Evolutionary conservation across 2,113 vertebrate genomes (phyloP).

Genomic region (Ageneiosus marmoratus): DNA sequence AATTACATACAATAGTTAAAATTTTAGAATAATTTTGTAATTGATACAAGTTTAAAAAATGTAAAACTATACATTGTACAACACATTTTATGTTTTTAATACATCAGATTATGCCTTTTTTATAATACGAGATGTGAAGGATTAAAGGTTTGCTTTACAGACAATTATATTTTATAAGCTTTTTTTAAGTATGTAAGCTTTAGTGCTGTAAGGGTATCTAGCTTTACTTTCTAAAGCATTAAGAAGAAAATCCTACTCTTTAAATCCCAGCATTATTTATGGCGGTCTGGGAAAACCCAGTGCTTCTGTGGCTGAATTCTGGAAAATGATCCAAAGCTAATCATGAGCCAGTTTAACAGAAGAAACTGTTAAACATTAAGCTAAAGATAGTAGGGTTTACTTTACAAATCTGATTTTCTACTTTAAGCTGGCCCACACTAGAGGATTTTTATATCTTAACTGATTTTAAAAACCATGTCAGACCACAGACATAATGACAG

Average conservation of each 20-base stretch:
- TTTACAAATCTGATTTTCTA: neutral
- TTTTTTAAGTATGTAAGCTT: too few relatives aligned
- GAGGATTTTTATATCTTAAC: too few relatives aligned
- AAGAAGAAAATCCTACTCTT: neutral
- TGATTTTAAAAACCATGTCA: too few relatives aligned
- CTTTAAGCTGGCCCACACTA: neutral
- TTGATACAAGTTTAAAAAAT: neutral
- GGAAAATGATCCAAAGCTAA: neutral
- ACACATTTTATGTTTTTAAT: neutral
- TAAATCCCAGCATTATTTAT: neutral
- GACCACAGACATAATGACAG: too few relatives aligned
- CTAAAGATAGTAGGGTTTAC: neutral
- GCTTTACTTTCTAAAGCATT: neutral
- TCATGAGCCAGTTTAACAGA: neutral
- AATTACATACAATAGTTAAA: too few relatives aligned
- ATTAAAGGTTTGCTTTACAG: neutral
- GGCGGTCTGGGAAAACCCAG: neutral
- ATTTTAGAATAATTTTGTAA: neutral
- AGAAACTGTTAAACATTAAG: neutral
- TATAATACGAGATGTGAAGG: neutral
- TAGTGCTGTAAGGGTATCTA: neutral
- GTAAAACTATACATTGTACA: neutral
- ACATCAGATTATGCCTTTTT: neutral
- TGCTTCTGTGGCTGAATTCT: neutral
- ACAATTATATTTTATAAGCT: neutral